Evolutionary conservation across 2,888 invertebrate genomes (phyloP).

Genomic region (Phytoseiulus persimilis): DNA sequence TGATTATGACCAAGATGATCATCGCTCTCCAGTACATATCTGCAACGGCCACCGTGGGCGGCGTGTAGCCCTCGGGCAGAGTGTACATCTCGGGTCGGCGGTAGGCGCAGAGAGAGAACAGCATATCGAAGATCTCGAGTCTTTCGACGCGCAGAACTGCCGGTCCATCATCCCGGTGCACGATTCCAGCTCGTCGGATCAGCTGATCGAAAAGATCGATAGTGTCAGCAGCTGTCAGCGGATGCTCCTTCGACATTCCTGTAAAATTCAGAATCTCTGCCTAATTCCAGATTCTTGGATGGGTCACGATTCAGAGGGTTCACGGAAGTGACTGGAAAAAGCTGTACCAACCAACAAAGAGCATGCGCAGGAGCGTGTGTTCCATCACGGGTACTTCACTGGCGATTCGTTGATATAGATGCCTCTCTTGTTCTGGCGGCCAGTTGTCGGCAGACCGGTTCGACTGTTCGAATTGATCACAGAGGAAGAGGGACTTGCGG

Average conservation of each 20-base stretch:
- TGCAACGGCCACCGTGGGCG: slow-evolving; percentile 82
- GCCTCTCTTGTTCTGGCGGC: slow-evolving; percentile 81
- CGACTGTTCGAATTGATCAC: slow-evolving; percentile 40
- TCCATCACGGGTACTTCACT: slow-evolving; percentile 79
- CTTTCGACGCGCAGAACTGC: slow-evolving; percentile 49
- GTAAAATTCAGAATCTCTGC: not conserved
- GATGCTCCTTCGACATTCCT: slow-evolving; percentile 57
- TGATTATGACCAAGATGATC: slow-evolving; percentile 73
- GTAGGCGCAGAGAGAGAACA: slow-evolving; percentile 82
- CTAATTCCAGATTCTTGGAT: not conserved
- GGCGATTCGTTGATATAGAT: slow-evolving; percentile 64
- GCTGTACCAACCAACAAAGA: slow-evolving; percentile 62
- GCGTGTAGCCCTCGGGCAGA: slow-evolving; percentile 70
- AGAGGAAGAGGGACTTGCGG: slow-evolving; percentile 48
- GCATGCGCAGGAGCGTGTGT: slow-evolving; percentile 69
- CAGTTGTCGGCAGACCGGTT: slow-evolving; percentile 56
- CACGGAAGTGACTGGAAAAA: too few species aligned
- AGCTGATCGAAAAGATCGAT: slow-evolving; percentile 77
- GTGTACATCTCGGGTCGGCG: slow-evolving; percentile 85
- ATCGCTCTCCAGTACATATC: slow-evolving; percentile 90
- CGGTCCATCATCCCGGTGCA: slow-evolving; percentile 49
- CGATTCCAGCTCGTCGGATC: slow-evolving; percentile 70
- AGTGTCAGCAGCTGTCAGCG: slow-evolving; percentile 69
- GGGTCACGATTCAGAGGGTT: too few species aligned
- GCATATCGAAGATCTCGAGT: slow-evolving; percentile 70